Conservation (phyloP, 2,888 invertebrate species). For the Rhodophaea formosa region DNA sequence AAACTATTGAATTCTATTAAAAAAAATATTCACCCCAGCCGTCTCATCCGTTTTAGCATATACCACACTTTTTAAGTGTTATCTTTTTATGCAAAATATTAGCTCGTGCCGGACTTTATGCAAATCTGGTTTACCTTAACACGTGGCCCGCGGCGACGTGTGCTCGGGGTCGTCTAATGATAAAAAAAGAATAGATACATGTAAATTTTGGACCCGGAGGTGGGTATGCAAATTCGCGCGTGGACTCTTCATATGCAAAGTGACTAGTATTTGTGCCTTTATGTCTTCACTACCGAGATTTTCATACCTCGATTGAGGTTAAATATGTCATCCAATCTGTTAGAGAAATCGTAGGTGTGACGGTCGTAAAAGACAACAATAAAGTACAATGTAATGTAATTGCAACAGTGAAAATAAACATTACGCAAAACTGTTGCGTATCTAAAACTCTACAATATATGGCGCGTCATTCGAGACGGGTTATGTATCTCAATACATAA, state of each 20-base stretch:
- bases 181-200: conserved; percentile 60
- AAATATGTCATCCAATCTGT: conserved; percentile 23
- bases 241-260: conserved; percentile 78
- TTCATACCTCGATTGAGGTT: conserved; percentile 41
- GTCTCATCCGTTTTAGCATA: conserved; percentile 47
- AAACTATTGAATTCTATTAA: background rate
- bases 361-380: conserved; percentile 15
- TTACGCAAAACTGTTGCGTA: conserved; percentile 23
- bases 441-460: background rate
- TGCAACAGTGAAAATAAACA: conserved; percentile 22
- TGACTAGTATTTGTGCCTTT: conserved; percentile 55
- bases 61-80: conserved; percentile 61
- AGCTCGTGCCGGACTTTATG: conserved; percentile 78
- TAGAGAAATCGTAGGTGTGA: conserved; percentile 15
- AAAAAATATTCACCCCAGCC: conserved; percentile 36
- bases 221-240: conserved; percentile 73
- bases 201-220: conserved; percentile 60
- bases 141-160: conserved; percentile 50
- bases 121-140: conserved; percentile 65
- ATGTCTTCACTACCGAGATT: conserved; percentile 47
- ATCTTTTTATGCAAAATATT: conserved; percentile 77
- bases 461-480: too few relatives aligned
- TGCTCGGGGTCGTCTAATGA: conserved; percentile 62
- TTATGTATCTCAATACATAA: background rate
- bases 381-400: conserved; percentile 20